Conservation (phyloP, 2,888 invertebrate genomes). For the Microdon myrmicae region DNA sequence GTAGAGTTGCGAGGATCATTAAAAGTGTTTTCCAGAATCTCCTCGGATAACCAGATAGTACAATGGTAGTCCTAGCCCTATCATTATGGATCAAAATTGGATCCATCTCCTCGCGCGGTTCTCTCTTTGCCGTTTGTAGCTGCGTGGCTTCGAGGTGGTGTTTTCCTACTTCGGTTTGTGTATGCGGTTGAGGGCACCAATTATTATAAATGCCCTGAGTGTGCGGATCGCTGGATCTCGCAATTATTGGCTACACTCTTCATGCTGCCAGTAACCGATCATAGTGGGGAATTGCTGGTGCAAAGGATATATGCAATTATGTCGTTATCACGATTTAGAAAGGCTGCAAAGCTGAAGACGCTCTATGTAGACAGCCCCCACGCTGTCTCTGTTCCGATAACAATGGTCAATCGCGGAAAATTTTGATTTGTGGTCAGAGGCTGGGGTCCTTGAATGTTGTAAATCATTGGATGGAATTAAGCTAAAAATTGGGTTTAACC, state of each 20-base stretch:
- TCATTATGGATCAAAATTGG: conserved; percentile 48
- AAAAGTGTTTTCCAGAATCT: conserved; percentile 38
- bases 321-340: conserved; percentile 51
- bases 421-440: too few relatives aligned
- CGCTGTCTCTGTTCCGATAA: conserved; percentile 26
- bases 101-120: too few relatives aligned
- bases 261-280: conserved; percentile 41
- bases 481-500: too few relatives aligned
- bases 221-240: conserved; percentile 35
- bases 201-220: conserved; percentile 50
- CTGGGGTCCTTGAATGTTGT: too few relatives aligned
- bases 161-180: conserved; percentile 11
- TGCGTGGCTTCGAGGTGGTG: conserved; percentile 4
- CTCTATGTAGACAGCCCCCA: conserved; percentile 1
- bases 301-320: conserved; percentile 51
- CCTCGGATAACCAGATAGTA: conserved; percentile 25
- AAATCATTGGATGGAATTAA: too few relatives aligned
- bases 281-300: conserved; percentile 40
- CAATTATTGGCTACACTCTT: conserved; percentile 47
- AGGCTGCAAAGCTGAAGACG: conserved; percentile 22
- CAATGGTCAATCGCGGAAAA: conserved; percentile 20
- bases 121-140: conserved; percentile 22
- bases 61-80: conserved; percentile 35
- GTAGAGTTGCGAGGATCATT: conserved; percentile 42
- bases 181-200: conserved; percentile 37